phyloP scores from a whole-genome alignment of 35 echinoderm and acorn worm genomes.

The Diadema setosum region DNA sequence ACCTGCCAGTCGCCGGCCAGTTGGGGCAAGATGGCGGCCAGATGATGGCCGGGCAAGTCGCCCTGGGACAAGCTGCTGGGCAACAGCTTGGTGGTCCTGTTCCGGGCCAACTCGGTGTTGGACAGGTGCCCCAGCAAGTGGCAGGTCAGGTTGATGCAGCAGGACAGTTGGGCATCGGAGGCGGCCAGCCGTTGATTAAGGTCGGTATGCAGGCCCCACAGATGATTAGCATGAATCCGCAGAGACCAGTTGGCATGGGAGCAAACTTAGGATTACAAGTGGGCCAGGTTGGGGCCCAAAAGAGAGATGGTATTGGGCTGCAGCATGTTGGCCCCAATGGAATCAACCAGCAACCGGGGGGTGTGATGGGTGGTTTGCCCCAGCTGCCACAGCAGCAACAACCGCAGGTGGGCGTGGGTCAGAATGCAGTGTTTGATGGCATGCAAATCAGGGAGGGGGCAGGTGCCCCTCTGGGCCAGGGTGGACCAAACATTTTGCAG shows the following conservation, averaged over 20 bases:
- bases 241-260: background rate
- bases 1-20: background rate
- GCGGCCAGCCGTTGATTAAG: background rate
- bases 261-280: background rate
- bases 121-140: background rate
- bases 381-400: conserved; percentile 11
- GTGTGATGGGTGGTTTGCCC: background rate
- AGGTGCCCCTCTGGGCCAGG: background rate
- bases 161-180: background rate
- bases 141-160: background rate
- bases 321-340: background rate
- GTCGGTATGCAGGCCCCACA: background rate
- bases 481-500: background rate
- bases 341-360: background rate
- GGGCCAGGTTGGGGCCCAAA: background rate
- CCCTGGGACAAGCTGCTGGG: background rate
- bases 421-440: background rate
- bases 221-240: background rate
- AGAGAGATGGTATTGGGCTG: background rate
- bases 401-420: background rate
- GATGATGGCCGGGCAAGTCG: background rate
- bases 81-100: background rate
- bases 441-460: background rate
- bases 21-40: no score
- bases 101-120: background rate